phyloP scores from a whole-genome alignment of 2,113 vertebrate genomes.

The Ahaetulla prasina region DNA sequence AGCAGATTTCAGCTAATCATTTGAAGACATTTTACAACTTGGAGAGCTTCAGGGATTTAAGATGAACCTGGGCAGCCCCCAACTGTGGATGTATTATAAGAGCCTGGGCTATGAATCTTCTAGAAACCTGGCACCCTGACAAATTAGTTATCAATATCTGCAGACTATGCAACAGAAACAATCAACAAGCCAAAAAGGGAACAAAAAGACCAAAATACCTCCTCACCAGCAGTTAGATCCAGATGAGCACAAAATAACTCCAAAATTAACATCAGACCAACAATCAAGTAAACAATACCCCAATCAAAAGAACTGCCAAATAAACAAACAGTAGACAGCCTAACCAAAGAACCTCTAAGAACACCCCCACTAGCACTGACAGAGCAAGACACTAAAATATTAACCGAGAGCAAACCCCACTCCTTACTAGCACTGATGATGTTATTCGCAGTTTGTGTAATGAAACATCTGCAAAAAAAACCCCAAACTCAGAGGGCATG shows the following conservation, averaged over 20 bases:
- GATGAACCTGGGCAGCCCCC: not conserved
- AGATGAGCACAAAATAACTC: not conserved
- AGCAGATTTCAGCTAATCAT: not conserved
- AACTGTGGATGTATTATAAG: not conserved
- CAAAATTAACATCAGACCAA: not conserved
- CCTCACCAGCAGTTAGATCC: not conserved
- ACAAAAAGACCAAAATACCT: not conserved
- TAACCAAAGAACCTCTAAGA: not conserved
- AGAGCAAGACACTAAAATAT: not conserved
- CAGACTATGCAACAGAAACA: not conserved
- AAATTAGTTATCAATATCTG: not conserved
- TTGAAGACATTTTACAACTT: not conserved
- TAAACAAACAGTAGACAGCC: not conserved
- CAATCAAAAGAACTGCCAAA: not conserved
- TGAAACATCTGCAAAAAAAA: not conserved
- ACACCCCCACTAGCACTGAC: not conserved
- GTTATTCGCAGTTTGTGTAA: not conserved
- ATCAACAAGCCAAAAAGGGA: not conserved
- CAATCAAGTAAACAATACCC: not conserved
- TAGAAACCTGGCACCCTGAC: not conserved
- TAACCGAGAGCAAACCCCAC: not conserved
- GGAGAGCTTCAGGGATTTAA: not conserved
- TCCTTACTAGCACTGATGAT: not conserved
- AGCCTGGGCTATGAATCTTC: not conserved
- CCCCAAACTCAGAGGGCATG: not conserved